Evolutionary conservation across 2,888 invertebrate species (phyloP).

Genomic region (Loripinus fragilis): DNA sequence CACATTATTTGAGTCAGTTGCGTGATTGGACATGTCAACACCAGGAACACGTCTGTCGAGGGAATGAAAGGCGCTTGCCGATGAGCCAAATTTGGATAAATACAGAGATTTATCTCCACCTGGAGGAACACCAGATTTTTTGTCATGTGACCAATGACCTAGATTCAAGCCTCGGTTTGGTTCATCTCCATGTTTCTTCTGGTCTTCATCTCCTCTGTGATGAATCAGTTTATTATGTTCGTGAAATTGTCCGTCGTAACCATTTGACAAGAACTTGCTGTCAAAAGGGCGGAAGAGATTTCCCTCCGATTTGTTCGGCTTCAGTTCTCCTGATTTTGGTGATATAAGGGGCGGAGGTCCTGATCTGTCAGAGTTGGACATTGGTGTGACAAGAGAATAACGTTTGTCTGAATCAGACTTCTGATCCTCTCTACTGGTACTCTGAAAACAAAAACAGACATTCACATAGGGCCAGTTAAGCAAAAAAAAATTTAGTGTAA

Average conservation of each 20-base stretch:
- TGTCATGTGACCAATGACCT: conserved; percentile 22
- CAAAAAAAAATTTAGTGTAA: no score
- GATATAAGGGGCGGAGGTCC: conserved; percentile 62
- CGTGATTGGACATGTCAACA: conserved; percentile 12
- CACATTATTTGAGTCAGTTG: conserved; percentile 28
- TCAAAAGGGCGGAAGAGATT: conserved; percentile 76
- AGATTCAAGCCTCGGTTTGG: conserved; percentile 16
- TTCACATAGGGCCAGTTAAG: no score
- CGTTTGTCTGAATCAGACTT: conserved; percentile 41
- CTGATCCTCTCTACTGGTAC: conserved; percentile 40
- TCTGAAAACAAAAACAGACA: conserved; percentile 38
- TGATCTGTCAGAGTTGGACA: conserved; percentile 49
- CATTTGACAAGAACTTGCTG: conserved; percentile 62
- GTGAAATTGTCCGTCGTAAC: conserved; percentile 42
- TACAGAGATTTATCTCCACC: conserved; percentile 11
- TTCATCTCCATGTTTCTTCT: conserved; percentile 14
- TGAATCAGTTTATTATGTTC: conserved; percentile 19
- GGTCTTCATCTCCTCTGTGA: conserved; percentile 19
- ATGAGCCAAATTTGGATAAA: conserved; percentile 42
- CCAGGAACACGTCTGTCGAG: conserved; percentile 46
- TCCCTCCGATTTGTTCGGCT: conserved; percentile 45
- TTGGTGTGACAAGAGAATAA: conserved; percentile 49
- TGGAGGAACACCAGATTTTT: neutral
- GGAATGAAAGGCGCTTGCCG: conserved; percentile 56
- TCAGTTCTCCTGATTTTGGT: conserved; percentile 47